Conservation (phyloP, 2,888 invertebrate genomes). For the Idaea biselata region DNA sequence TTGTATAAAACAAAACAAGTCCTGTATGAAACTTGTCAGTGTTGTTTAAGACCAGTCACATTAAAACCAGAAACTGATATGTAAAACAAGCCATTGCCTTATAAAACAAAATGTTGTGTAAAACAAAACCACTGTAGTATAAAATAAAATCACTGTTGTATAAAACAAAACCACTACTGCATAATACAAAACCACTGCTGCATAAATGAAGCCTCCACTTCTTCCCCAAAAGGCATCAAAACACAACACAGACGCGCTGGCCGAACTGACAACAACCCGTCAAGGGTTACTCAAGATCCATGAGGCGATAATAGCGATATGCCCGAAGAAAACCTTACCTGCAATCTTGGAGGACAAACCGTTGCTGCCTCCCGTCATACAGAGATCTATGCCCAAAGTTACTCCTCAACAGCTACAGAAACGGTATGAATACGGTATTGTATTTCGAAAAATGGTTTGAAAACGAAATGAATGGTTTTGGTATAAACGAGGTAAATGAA, state of each 20-base stretch:
- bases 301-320: slow-evolving; percentile 80
- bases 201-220: background rate
- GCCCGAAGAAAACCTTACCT: slow-evolving; percentile 81
- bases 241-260: slow-evolving; percentile 82
- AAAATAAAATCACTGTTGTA: background rate
- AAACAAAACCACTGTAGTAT: background rate
- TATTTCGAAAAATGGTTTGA: background rate
- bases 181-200: no score
- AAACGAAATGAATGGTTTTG: no score
- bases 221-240: slow-evolving; percentile 53
- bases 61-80: no score
- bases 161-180: background rate
- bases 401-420: slow-evolving; percentile 70
- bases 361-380: slow-evolving; percentile 53
- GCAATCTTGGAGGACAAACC: slow-evolving; percentile 75
- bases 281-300: slow-evolving; percentile 83
- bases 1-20: no score
- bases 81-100: background rate
- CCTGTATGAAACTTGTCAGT: background rate
- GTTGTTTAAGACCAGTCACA: background rate
- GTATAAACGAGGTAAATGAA: background rate
- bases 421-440: slow-evolving; percentile 51
- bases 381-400: slow-evolving; percentile 66
- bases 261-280: slow-evolving; percentile 81
- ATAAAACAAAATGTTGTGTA: background rate